Conservation (phyloP, 2,888 invertebrate species). For the Tridacna crocea region DNA sequence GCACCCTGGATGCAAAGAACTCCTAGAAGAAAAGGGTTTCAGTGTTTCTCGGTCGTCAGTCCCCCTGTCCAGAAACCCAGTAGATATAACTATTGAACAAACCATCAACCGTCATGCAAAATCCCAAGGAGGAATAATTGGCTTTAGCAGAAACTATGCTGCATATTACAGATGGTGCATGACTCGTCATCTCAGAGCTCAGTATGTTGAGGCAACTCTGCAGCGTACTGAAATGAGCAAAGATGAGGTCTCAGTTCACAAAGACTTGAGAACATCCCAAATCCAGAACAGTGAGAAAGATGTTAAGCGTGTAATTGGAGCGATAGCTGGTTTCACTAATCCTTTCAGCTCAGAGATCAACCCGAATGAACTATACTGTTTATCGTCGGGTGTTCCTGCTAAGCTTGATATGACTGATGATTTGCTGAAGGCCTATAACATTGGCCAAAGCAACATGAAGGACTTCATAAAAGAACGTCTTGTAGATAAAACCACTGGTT, state of each 20-base stretch:
- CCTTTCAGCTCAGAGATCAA: too few species aligned
- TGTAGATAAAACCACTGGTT: slow-evolving; percentile 26
- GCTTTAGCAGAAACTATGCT: background rate
- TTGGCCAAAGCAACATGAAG: slow-evolving; percentile 25
- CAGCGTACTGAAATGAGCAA: background rate
- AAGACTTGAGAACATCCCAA: background rate
- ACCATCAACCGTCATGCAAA: slow-evolving; percentile 37
- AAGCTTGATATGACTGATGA: slow-evolving; percentile 16
- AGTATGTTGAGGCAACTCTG: background rate
- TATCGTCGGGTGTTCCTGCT: slow-evolving; percentile 32
- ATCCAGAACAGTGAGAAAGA: slow-evolving; percentile 3
- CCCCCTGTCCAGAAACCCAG: slow-evolving; percentile 26
- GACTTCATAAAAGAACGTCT: slow-evolving; percentile 43
- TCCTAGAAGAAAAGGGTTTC: slow-evolving; percentile 21
- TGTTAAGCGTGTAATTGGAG: slow-evolving; percentile 4
- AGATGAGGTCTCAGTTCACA: background rate
- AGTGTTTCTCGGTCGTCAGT: background rate
- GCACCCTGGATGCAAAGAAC: background rate
- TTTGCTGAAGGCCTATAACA: background rate
- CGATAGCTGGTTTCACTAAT: slow-evolving; percentile 33
- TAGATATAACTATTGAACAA: slow-evolving; percentile 34
- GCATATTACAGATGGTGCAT: slow-evolving; percentile 9
- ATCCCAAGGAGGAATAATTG: slow-evolving; percentile 15
- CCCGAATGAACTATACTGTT: slow-evolving; percentile 26
- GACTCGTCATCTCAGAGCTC: too few species aligned